These are phyloP conservation scores for Parazoanthus swiftii DNA, from an alignment of 92 coral and sea anemone species.

Conservation along the genomic window DNA sequence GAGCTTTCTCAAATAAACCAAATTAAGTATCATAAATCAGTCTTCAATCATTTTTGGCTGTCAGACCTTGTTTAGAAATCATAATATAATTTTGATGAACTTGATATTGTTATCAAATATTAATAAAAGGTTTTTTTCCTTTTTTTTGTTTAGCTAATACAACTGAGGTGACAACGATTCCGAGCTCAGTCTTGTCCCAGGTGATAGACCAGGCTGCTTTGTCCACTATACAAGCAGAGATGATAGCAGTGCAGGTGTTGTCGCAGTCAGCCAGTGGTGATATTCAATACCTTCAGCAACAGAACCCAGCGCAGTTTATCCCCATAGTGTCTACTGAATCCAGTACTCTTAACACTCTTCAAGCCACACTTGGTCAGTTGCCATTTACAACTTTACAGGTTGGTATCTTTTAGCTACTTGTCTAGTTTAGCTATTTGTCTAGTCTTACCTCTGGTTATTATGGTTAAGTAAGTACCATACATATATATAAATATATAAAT, in stretches of 20 bases:
- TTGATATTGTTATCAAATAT: no score
- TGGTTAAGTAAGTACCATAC: no score
- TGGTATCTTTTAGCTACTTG: not conserved
- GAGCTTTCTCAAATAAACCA: no score
- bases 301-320: constrained; percentile 81
- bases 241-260: constrained; percentile 99
- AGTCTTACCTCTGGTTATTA: no score
- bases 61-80: no score
- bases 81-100: no score
- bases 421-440: no score
- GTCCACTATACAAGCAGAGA: constrained; percentile 98
- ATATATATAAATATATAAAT: no score
- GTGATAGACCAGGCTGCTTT: constrained; percentile 94
- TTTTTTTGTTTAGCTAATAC: constrained; percentile 39
- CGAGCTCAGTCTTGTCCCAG: constrained; percentile 85
- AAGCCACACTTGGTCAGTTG: constrained; percentile 92
- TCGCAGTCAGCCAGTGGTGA: constrained; percentile 99
- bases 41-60: not conserved
- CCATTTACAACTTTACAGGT: constrained; percentile 86
- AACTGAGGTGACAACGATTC: constrained; percentile 72
- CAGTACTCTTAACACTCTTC: constrained; percentile 69
- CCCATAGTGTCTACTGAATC: constrained; percentile 86
- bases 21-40: not conserved
- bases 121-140: no score
- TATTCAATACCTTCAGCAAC: constrained; percentile 93